A percentile compares a stretch with the other conserved stretches of the same genome.
These are phyloP conservation scores for Chloebia gouldiae DNA, from an alignment of 2,113 vertebrate species.

Conservation along the genomic window DNA sequence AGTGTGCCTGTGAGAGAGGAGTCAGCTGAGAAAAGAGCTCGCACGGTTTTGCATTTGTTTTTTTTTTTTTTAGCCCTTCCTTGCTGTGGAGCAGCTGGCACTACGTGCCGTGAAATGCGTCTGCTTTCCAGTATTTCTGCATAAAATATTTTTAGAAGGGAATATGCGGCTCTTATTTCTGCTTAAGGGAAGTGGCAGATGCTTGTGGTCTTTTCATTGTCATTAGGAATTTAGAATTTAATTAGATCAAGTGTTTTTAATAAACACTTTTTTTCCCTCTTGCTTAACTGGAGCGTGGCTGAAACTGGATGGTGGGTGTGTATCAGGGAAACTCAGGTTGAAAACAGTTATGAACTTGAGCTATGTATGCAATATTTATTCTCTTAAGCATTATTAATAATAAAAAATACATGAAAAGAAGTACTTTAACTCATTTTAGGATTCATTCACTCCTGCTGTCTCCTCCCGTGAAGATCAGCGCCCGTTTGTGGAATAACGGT, in stretches of 20 bases:
- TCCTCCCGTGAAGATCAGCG: background rate
- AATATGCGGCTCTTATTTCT: background rate
- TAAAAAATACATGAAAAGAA: background rate
- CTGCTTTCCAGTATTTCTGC: constrained; percentile 48
- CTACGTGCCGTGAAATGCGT: background rate
- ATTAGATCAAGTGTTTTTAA: constrained; percentile 11
- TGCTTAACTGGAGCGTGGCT: background rate
- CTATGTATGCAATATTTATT: background rate
- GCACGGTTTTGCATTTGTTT: background rate
- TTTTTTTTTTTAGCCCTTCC: constrained; percentile 18
- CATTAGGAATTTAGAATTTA: background rate
- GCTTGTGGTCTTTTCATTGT: constrained; percentile 11
- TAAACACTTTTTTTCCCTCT: background rate
- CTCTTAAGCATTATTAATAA: background rate
- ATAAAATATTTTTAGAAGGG: constrained; percentile 34
- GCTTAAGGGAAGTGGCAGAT: background rate
- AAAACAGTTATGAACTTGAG: background rate
- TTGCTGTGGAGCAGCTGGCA: constrained; percentile 50
- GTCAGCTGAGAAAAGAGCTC: constrained; percentile 2
- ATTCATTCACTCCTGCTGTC: background rate
- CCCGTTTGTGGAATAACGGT: background rate
- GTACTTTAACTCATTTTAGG: background rate
- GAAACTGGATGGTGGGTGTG: background rate
- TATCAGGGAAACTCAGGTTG: background rate
- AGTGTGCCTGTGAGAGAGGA: background rate